phyloP scores from a whole-genome alignment of 2,797 vertebrate species.

The Coluber constrictor region DNA sequence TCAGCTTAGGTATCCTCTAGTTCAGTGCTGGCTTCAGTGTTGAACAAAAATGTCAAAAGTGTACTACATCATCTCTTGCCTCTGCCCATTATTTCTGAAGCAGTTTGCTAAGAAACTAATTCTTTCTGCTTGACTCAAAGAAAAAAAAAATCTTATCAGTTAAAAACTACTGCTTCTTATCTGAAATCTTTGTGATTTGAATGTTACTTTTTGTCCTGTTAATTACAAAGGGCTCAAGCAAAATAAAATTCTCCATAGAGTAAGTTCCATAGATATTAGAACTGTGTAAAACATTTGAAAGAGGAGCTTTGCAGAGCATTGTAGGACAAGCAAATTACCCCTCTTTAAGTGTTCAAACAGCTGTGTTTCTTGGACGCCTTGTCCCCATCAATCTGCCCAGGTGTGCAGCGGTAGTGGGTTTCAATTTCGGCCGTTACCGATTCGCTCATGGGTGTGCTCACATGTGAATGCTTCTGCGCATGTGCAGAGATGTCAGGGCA shows the following conservation, averaged over 20 bases:
- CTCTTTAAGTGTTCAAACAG: neutral
- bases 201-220: neutral
- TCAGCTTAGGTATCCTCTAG: neutral
- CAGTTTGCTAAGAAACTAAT: constrained; percentile 27
- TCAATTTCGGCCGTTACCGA: no score
- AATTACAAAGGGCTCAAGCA: neutral
- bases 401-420: neutral
- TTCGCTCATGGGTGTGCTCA: no score
- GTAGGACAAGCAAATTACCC: neutral
- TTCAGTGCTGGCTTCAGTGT: neutral
- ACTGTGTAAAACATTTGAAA: neutral
- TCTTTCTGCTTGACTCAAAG: constrained; percentile 5
- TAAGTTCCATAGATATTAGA: neutral
- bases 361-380: neutral
- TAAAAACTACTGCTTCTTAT: constrained; percentile 12
- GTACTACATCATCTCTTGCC: constrained; percentile 43
- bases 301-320: neutral
- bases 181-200: neutral
- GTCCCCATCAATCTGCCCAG: neutral
- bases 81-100: constrained; percentile 34
- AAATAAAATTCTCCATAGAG: neutral
- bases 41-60: constrained; percentile 4
- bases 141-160: constrained; percentile 5
- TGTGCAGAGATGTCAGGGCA: no score
- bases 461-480: no score